Evolutionary conservation across 2,797 vertebrate genomes (phyloP).

Genomic region (Sitta carolinensis): DNA sequence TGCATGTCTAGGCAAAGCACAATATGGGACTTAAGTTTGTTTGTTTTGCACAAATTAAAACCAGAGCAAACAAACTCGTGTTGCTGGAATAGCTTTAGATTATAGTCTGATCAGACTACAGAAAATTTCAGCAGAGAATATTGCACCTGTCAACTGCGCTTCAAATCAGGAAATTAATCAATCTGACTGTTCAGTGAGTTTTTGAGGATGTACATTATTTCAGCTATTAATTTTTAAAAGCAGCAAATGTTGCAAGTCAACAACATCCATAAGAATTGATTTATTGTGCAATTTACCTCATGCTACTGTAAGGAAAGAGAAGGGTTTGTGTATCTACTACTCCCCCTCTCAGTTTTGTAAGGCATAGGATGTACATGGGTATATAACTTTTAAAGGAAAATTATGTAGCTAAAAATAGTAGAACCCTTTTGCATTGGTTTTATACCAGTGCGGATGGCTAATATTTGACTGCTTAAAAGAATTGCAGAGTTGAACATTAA

Average conservation of each 20-base stretch:
- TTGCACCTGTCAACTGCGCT: constrained; percentile 69
- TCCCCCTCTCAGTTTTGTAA: constrained; percentile 26
- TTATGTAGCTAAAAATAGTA: constrained; percentile 50
- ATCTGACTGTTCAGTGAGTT: constrained; percentile 62
- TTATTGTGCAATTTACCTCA: constrained; percentile 74
- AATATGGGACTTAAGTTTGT: not conserved
- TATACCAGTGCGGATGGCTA: not conserved
- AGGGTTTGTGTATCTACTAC: constrained; percentile 23
- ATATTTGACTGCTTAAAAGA: constrained; percentile 40
- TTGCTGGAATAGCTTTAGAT: not conserved
- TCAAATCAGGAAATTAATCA: constrained; percentile 77
- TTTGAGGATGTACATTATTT: constrained; percentile 80
- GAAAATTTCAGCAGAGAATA: constrained; percentile 66
- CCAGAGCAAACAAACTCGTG: not conserved
- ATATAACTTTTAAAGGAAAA: constrained; percentile 31
- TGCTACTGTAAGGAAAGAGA: constrained; percentile 57
- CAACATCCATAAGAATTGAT: constrained; percentile 77
- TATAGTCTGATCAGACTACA: constrained; percentile 11
- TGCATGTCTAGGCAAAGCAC: not conserved
- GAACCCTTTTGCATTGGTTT: constrained; percentile 17
- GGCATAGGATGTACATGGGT: not conserved
- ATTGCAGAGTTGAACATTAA: constrained; percentile 45
- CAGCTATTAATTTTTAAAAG: constrained; percentile 82
- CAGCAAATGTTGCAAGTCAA: constrained; percentile 79
- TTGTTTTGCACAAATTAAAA: constrained; percentile 56